Evolutionary conservation across 2,113 vertebrate species (phyloP).

Genomic region (Myiagra hebetior): DNA sequence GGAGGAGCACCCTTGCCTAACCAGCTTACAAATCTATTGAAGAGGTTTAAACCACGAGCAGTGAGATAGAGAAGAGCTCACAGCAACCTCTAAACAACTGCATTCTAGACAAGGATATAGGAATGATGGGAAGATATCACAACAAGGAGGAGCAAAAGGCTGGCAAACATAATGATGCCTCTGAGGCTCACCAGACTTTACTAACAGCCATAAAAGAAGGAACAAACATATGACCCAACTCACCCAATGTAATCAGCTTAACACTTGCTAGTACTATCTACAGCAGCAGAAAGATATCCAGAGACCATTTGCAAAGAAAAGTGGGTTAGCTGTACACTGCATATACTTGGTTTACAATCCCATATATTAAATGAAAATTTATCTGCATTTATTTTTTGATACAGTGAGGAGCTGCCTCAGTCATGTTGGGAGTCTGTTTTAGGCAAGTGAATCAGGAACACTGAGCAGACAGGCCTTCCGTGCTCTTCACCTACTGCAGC

Average conservation of each 20-base stretch:
- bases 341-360: not conserved
- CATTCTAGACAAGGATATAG: not conserved
- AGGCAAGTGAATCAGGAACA: not conserved
- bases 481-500: not conserved
- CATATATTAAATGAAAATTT: not conserved
- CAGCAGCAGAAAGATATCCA: not conserved
- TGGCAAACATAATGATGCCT: not conserved
- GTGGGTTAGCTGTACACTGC: not conserved
- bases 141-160: not conserved
- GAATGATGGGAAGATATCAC: not conserved
- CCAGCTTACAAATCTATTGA: not conserved
- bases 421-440: not conserved
- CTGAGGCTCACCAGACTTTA: not conserved
- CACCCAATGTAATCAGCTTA: not conserved
- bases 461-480: rapidly evolving
- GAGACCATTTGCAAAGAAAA: not conserved
- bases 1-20: not conserved
- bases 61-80: not conserved
- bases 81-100: not conserved
- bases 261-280: not conserved
- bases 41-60: not conserved
- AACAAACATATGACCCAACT: not conserved
- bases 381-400: not conserved
- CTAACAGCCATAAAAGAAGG: not conserved
- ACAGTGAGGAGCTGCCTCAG: not conserved